Base-by-base conservation (phyloP, 2,888 invertebrate species). In the Spodoptera exigua region DNA sequence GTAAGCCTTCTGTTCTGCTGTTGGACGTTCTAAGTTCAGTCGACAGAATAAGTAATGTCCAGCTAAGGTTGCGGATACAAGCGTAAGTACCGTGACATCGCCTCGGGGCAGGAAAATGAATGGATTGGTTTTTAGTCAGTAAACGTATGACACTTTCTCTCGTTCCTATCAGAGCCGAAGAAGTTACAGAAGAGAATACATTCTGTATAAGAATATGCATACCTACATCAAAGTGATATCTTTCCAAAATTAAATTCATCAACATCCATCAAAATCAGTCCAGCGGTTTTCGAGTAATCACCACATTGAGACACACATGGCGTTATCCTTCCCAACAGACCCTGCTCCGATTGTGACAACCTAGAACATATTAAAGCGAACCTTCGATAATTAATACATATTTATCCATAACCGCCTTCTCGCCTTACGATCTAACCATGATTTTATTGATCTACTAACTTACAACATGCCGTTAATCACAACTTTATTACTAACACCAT, bases 331-430 rank as follows among this genome's bases (percentile, higher is more conserved):
- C 35, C 37, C 13, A 47, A 27, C n/a, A 61, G 76, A 56, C 73
- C 75, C 61, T 75, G 75, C 45, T 61, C 79, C 56, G 72, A 61
- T 72, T 78, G 57, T 72, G 47, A 68, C 64, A 75, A 60, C 56
- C 75, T 78, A 75, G 79, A 71, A 40, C 46, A 58, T 48, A 58
- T 57, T 72, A 71, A 71, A 60, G 60, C 53, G 47, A 61, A 39
- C 61, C 49, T 51, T 37, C 36, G 63, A 72, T 78, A 78, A 78
- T 78, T 75, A 76, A 75, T 76, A 60, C 63, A 68, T 78, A 78
- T 75, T 62, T 70, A 70, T 65, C 75, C 71, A 70, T 70, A 74
- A 52, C 54, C 35, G 47, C n/a, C 55, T 56, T 56, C 45, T 53
- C 56, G 7, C 55, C 70, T 56, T 53, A 74, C 49, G 13, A 34